Percentiles rank a stretch among this genome's conserved stretches.
These are phyloP conservation scores for Netelia virgata DNA, from an alignment of 2,888 invertebrate genomes.

Conservation along the genomic window DNA sequence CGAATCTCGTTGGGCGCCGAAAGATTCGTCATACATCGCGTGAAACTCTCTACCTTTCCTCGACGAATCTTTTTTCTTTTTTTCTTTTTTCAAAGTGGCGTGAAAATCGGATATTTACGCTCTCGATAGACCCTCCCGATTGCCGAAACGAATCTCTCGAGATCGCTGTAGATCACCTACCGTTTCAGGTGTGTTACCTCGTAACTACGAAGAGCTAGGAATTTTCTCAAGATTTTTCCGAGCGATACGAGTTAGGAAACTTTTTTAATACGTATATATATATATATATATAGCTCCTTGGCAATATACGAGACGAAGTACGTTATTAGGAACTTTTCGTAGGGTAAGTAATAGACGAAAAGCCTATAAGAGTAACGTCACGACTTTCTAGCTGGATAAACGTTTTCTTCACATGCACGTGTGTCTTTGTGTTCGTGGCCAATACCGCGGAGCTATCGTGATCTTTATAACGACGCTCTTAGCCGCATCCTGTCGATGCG, in stretches of 20 bases:
- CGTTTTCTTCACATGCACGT: neutral
- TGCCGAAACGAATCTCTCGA: slow-evolving; percentile 54
- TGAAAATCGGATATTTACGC: slow-evolving; percentile 71
- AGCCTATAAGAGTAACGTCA: neutral
- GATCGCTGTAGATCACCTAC: neutral
- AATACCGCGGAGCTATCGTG: slow-evolving; percentile 53
- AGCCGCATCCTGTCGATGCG: slow-evolving; percentile 53
- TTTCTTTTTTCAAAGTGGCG: slow-evolving; percentile 58
- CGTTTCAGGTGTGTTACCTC: neutral
- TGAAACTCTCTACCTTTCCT: neutral
- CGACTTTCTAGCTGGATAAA: neutral
- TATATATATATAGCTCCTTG: neutral
- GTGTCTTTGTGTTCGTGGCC: slow-evolving; percentile 22
- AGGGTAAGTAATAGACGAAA: neutral
- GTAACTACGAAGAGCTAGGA: slow-evolving; percentile 4
- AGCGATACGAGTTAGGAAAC: neutral
- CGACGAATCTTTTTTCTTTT: neutral
- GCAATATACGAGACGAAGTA: neutral
- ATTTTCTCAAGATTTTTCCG: slow-evolving; percentile 23
- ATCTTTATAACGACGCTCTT: slow-evolving; percentile 66
- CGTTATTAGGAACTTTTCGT: slow-evolving; percentile 2
- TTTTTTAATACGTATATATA: slow-evolving; percentile 16
- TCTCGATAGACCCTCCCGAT: slow-evolving; percentile 47
- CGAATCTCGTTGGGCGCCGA: neutral
- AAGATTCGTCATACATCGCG: slow-evolving; percentile 1